Evolutionary conservation across 2,113 vertebrate species (phyloP), one percentile per base, ranked within the genome.

Genomic region (Chaetorhynchus papuensis): DNA sequence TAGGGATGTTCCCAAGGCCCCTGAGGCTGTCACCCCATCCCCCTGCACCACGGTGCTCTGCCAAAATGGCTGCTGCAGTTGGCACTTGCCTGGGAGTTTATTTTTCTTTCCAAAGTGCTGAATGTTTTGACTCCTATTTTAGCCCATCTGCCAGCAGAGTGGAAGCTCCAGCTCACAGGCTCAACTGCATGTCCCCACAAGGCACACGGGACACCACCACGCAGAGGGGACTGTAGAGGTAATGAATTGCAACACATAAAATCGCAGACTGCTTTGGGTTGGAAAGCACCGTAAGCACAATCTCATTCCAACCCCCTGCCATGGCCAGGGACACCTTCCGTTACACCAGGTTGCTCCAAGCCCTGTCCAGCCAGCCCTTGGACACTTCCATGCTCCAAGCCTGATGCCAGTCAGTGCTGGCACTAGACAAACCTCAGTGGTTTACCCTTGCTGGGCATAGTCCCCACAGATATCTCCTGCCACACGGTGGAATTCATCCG

Each of bases 131-230:
- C 68, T 96, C 42, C 6, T 50, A 16, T 85, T 87, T 96, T 76
- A 93, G 78, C 87, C 59, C 39, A 47, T 63, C 59, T 53, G 52
- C n/a, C 24, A 5, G 74, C 45, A 60, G 45, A 57, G n/a, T 0
- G 1, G 53, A 60, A 65, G 31, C 42, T 72, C 45, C 70, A 44
- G 44, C 54, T 47, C 71, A 35, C 0, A 0, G 39, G 50, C 61
- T 39, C 53, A 44, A 27, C 35, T 54, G 49, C n/a, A 8, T 0
- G 0, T 45, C 50, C 82, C 30, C 78, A 47, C 31, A 9, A 47
- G 49, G 61, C 4, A 2, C 6, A 0, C 0, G 1, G 31, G 57
- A 54, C 35, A 52, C 7, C 27, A n/a, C 11, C 9, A 2, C 0
- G 4, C 33, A 39, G 37, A 53, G 23, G 23, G 56, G 56, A 44